Percentiles rank a stretch among this genome's conserved stretches.
Conservation (phyloP, 37 sponge, comb jelly and placozoan genomes). For the Cliona cf. orientalis region DNA sequence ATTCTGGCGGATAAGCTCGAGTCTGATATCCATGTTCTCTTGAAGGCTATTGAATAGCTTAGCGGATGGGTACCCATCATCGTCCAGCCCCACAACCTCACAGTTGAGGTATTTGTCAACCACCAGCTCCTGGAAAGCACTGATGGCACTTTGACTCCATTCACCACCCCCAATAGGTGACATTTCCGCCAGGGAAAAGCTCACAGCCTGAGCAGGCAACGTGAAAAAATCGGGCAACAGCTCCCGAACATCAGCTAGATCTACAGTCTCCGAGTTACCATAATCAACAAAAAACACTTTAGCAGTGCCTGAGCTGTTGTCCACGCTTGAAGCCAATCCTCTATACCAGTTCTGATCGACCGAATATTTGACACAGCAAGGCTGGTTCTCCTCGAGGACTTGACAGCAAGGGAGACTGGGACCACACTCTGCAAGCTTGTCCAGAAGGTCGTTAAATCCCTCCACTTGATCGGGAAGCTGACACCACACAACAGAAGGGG, state of each 20-base stretch:
- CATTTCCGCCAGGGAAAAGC: constrained; percentile 55
- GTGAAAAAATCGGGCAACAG: constrained; percentile 26
- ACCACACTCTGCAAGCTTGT: background rate
- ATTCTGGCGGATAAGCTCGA: constrained; percentile 3
- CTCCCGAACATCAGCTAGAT: constrained; percentile 9
- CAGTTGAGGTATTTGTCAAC: constrained; percentile 8
- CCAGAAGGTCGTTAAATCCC: constrained; percentile 25
- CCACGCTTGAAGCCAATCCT: constrained; percentile 37
- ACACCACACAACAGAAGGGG: constrained; percentile 73
- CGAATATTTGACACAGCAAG: constrained; percentile 55
- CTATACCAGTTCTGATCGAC: constrained; percentile 72
- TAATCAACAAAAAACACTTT: constrained; percentile 74
- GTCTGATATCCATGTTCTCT: background rate
- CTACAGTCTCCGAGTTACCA: constrained; percentile 63
- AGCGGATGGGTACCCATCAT: constrained; percentile 51
- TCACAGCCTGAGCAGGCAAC: constrained; percentile 70
- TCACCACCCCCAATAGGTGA: constrained; percentile 10
- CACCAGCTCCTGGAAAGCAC: constrained; percentile 15
- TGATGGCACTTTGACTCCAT: constrained; percentile 30
- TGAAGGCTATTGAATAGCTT: constrained; percentile 18
- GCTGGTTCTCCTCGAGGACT: constrained; percentile 1
- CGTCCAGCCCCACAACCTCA: constrained; percentile 38
- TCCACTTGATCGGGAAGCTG: constrained; percentile 28
- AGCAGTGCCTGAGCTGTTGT: constrained; percentile 3
- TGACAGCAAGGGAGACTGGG: background rate